These are phyloP conservation scores for Lasius platythorax DNA, from an alignment of 2,888 invertebrate species.

Conservation along the genomic window DNA sequence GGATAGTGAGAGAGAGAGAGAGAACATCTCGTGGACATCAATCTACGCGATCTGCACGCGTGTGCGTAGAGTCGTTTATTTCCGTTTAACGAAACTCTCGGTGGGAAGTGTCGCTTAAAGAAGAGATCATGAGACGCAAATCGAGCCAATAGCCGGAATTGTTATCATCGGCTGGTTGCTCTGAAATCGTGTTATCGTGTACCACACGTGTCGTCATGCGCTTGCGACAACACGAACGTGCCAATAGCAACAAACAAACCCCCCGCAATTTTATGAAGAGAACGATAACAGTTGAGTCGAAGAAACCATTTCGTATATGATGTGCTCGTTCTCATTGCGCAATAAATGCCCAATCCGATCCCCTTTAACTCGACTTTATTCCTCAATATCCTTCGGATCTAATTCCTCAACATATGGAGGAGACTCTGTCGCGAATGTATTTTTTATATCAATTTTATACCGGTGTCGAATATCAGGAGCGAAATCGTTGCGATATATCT, in stretches of 20 bases:
- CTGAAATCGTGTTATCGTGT: slow-evolving; percentile 4
- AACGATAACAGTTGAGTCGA: slow-evolving; percentile 25
- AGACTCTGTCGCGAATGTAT: not conserved
- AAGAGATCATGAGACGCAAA: not conserved
- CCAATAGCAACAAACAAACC: slow-evolving; percentile 23
- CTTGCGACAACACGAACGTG: not conserved
- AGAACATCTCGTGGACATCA: slow-evolving; percentile 9
- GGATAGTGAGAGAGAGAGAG: not conserved
- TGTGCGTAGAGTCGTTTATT: slow-evolving; percentile 52
- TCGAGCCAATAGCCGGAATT: not conserved
- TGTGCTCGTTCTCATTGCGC: not conserved
- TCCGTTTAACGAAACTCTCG: slow-evolving; percentile 50
- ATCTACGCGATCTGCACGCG: not conserved
- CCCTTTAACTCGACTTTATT: slow-evolving; percentile 15
- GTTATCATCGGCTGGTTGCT: not conserved
- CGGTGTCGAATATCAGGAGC: slow-evolving; percentile 25
- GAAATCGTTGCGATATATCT: slow-evolving; percentile 14
- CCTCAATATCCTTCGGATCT: not conserved
- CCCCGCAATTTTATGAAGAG: slow-evolving; percentile 10
- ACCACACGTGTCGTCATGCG: not conserved
- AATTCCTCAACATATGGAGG: not conserved
- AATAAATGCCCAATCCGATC: slow-evolving; percentile 22
- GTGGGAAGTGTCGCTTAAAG: not conserved
- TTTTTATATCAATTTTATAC: slow-evolving; percentile 7
- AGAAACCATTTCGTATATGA: slow-evolving; percentile 21